Conservation (phyloP, 2,113 vertebrate genomes). For the Rhinolophus sinicus region DNA sequence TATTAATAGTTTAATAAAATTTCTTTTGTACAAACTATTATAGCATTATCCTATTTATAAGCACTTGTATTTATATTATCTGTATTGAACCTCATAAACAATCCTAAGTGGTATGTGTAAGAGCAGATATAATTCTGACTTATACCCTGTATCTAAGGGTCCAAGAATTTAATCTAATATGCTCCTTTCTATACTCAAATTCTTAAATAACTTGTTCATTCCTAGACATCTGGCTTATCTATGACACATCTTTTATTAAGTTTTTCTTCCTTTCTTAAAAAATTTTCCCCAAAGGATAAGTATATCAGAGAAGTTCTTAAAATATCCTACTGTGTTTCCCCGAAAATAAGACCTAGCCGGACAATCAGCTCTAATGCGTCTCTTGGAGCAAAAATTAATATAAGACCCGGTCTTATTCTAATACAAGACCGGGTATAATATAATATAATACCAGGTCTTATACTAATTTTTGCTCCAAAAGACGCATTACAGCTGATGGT, state of each 20-base stretch:
- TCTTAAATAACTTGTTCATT: constrained; percentile 55
- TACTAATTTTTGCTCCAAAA: no score
- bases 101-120: not conserved
- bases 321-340: not conserved
- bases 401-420: no score
- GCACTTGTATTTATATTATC: not conserved
- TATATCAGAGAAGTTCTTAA: not conserved
- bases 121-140: not conserved
- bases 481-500: no score
- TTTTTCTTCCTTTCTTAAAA: constrained; percentile 12
- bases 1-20: constrained; percentile 36
- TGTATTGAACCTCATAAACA: constrained; percentile 35
- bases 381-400: no score
- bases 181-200: not conserved
- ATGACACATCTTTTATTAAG: not conserved
- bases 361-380: no score
- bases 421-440: no score
- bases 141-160: not conserved
- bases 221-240: not conserved
- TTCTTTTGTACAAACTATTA: not conserved
- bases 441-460: no score
- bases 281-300: not conserved
- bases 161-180: constrained; percentile 39
- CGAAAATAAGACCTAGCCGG: no score
- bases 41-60: not conserved